Percentiles rank a stretch among this genome's conserved stretches.
Evolutionary conservation across 2,888 invertebrate species (phyloP).

Genomic region (Mamestra brassicae): DNA sequence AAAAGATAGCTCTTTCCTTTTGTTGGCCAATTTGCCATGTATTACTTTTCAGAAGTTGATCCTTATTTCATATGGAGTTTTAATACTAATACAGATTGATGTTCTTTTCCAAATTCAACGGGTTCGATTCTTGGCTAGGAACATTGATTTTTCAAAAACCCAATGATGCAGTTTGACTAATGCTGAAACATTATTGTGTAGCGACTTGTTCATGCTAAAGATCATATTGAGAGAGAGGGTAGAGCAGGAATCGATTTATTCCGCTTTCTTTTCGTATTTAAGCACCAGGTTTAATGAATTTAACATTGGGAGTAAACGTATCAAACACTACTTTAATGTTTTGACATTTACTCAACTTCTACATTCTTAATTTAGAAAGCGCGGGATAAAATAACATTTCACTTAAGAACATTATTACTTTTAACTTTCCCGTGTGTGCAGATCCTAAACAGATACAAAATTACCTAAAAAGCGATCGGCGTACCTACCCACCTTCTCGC

Average conservation of each 20-base stretch:
- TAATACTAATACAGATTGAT: no score
- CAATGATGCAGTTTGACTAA: background rate
- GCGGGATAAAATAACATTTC: background rate
- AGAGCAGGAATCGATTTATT: background rate
- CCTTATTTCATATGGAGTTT: no score
- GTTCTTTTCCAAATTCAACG: no score
- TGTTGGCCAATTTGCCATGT: no score
- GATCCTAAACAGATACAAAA: background rate
- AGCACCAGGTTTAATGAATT: no score
- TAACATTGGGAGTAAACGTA: no score
- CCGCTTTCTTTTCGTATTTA: background rate
- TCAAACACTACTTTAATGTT: no score
- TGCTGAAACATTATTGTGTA: conserved; percentile 3
- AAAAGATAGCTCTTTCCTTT: no score
- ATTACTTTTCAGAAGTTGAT: no score
- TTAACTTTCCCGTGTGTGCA: background rate
- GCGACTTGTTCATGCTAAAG: background rate
- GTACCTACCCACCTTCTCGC: background rate
- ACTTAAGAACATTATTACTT: background rate
- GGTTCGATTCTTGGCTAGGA: no score
- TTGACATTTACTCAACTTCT: background rate
- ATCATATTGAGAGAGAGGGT: background rate
- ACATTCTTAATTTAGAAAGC: background rate
- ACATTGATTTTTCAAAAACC: no score
- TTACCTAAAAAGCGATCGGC: background rate